Evolutionary conservation across 2,113 vertebrate species (phyloP), one percentile per base, ranked within the genome.

Genomic region (Tringa solitaria): DNA sequence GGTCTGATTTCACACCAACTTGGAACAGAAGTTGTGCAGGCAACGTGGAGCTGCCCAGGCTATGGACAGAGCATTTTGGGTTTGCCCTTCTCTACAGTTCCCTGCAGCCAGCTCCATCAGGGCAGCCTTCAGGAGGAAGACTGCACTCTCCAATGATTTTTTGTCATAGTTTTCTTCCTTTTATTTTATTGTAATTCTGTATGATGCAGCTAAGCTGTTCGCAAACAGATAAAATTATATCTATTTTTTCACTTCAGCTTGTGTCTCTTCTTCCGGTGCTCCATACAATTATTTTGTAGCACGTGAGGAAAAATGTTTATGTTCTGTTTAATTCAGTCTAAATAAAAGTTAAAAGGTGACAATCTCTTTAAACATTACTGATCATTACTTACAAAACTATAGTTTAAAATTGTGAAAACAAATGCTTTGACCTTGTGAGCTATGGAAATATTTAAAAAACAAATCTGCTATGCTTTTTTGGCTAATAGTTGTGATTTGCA

Each of bases 401-500:
- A 90, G 91, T 95, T 95, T 76, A 35, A 94, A 93, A 67, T 83
- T 87, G 93, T 92, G 91, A 92, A 96, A 95, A 90, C 87, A 96
- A 97, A 89, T 83, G 80, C 87, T 96, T 97, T 97, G 96, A 96
- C 96, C 93, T 96, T 95, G 91, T 69, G 83, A 97, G 84, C 68
- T 90, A 69, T 68, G 46, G 84, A 96, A 94, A 92, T 56, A 90
- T 94, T 93, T 91, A 68, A 95, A 77, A 96, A 96, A 92, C 68
- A 97, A 89, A 96, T 87, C 79, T 93, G 81, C 70, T 95, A 56
- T 74, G 50, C 56, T 64, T 96, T 96, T 96, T 92, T 95, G 79
- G 79, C 96, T 97, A 97, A 96, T 96, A 92, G 89, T 96, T 95
- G 87, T 89, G 60, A 97, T 98, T 97, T 97, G 80, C 97, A 95